Evolutionary conservation across 2,888 invertebrate genomes (phyloP), one percentile per base, ranked within the genome.

Genomic region (Watsonalla binaria): DNA sequence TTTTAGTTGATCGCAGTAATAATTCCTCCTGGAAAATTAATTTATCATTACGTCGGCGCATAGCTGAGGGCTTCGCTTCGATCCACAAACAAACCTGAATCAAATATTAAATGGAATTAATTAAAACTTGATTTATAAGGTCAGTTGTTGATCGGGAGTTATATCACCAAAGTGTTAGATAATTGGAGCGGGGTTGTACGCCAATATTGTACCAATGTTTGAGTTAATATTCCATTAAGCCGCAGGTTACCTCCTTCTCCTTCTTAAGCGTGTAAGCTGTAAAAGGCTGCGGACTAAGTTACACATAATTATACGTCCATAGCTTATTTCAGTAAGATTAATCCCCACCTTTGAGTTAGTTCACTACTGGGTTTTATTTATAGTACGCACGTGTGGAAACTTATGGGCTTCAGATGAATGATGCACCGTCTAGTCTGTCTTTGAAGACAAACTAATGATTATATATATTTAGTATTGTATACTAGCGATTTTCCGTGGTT

Each of bases 81-180:
- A 11, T 42, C 42, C 11, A 11, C 9, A 42, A 42, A 42, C 42
- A 5, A 11, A 5, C 11, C 9, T 42, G 42, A 42, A 42, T 48
- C 33, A 45, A 45, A n/a, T 51, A 51, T 62, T 56, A 55, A 50
- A 45, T 53, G 53, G 15, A 60, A 63, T 55, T 63, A 66, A 65
- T 66, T 60, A 63, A 63, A 65, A 61, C 61, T 66, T 58, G 50
- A 45, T 45, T 49, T 55, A 56, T 58, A 56, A 57, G 49, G 55
- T 51, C 45, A 48, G 14, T 52, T 45, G 51, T 53, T 56, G 54
- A 54, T 56, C 58, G 37, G 48, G 51, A 63, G 52, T 63, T 65
- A 46, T 55, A 46, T 47, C 55, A 55, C 55, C 48, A 58, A 49
- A 56, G 56, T 54, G 57, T 63, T 52, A 39, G 39, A 56, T 62